A percentile compares a stretch with the other conserved stretches of the same genome.
These are phyloP conservation scores for Gouania willdenowi DNA, from an alignment of 2,797 vertebrate species.

Conservation along the genomic window DNA sequence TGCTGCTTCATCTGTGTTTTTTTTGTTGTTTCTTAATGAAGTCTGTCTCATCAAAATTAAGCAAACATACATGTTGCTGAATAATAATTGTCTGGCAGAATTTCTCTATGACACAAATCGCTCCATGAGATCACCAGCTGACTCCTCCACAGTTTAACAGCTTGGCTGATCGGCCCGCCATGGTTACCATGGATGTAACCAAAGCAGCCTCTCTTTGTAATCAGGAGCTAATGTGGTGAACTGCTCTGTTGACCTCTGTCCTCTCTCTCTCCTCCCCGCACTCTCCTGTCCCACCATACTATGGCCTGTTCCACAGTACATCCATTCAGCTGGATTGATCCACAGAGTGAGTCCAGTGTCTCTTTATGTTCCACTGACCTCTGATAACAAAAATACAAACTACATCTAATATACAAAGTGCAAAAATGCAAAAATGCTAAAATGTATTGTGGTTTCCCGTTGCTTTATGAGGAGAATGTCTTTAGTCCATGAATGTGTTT, in stretches of 20 bases:
- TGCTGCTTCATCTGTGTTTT: no score
- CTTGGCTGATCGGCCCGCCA: background rate
- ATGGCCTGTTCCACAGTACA: constrained; percentile 79
- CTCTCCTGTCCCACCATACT: background rate
- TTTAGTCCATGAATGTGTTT: no score
- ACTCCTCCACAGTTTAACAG: constrained; percentile 8
- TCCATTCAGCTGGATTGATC: constrained; percentile 97
- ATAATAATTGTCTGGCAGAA: no score
- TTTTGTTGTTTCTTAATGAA: no score
- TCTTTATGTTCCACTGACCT: background rate
- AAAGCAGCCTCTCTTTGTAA: constrained; percentile 29
- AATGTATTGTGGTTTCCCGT: no score
- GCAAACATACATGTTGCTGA: no score
- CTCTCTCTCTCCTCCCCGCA: constrained; percentile 36
- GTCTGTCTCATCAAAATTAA: no score
- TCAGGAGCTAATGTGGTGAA: constrained; percentile 27
- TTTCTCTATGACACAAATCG: background rate
- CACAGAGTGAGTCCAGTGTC: constrained; percentile 85
- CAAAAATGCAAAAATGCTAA: no score
- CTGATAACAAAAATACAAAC: no score
- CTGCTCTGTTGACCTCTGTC: constrained; percentile 48
- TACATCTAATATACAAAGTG: no score
- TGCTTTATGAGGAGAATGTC: no score
- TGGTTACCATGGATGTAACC: constrained; percentile 33
- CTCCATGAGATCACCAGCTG: background rate